Conservation (phyloP, 2,888 invertebrate species). For the Dolomedes plantarius region DNA sequence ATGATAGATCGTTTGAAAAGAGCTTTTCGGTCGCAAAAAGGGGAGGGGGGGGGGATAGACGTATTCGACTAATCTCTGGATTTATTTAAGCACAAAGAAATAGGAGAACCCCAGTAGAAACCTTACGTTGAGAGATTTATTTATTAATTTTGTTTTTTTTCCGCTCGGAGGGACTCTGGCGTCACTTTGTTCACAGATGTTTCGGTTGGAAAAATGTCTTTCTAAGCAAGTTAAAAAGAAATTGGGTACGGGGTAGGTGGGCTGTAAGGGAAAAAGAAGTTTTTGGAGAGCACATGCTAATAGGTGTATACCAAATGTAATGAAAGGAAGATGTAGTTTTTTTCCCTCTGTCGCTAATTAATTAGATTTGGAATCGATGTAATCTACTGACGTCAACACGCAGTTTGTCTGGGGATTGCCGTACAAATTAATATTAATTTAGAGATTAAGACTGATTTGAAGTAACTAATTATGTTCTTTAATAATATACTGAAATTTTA, state of each 20-base stretch:
- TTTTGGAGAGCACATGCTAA: not conserved
- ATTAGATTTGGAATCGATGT: no score
- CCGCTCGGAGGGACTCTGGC: not conserved
- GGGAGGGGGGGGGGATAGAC: not conserved
- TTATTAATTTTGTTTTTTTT: conserved; percentile 12
- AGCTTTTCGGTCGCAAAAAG: not conserved
- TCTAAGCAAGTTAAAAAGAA: not conserved
- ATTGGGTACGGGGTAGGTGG: not conserved
- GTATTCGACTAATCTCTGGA: not conserved
- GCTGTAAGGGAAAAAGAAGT: not conserved
- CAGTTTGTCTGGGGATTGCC: no score
- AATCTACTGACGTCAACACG: no score
- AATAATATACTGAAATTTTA: no score
- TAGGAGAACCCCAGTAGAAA: not conserved
- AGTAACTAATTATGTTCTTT: no score
- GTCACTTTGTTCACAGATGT: not conserved
- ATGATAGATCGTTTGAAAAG: conserved; percentile 6
- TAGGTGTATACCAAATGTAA: not conserved
- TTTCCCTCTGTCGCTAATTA: no score
- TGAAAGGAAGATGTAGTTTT: no score
- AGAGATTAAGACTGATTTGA: no score
- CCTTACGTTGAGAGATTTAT: not conserved
- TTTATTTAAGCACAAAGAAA: conserved; percentile 14
- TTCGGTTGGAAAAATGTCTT: not conserved
- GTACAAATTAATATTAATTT: no score